Conservation (phyloP, 1,140 invertebrate genomes). For the Heliothis virescens region DNA sequence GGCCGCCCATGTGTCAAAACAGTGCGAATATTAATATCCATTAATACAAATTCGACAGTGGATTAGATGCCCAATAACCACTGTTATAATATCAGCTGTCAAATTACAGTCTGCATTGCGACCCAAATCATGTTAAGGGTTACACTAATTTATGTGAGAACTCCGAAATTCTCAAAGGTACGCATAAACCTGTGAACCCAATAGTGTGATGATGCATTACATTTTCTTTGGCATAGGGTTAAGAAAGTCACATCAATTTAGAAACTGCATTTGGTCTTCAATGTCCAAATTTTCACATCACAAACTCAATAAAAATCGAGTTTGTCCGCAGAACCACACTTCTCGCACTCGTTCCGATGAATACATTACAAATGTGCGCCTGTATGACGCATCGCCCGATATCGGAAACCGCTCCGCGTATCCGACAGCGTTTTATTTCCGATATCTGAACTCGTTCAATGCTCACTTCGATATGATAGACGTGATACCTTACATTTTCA, state of each 20-base stretch:
- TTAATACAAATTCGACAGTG: slow-evolving; percentile 22
- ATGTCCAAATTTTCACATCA: background rate
- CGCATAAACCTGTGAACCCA: too few relatives aligned
- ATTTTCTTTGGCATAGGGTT: too few relatives aligned
- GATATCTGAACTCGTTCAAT: slow-evolving; percentile 52
- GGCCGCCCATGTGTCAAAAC: background rate
- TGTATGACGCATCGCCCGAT: slow-evolving; percentile 49
- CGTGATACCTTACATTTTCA: slow-evolving; percentile 43
- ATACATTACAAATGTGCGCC: slow-evolving; percentile 50
- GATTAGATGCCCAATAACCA: slow-evolving; percentile 34
- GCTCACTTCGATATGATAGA: slow-evolving; percentile 53
- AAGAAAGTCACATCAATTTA: too few relatives aligned
- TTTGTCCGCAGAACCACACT: slow-evolving; percentile 28
- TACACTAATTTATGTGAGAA: slow-evolving; percentile 11
- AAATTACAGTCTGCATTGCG: slow-evolving; percentile 26
- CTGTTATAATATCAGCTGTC: slow-evolving; percentile 15
- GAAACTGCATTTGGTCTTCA: too few relatives aligned
- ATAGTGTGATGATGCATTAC: too few relatives aligned
- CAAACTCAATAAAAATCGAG: slow-evolving; percentile 41
- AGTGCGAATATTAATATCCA: slow-evolving; percentile 6
- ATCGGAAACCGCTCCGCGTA: slow-evolving; percentile 52
- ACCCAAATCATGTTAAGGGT: slow-evolving; percentile 31
- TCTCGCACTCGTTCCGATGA: slow-evolving; percentile 37
- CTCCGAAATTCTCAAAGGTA: background rate
- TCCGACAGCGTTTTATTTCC: slow-evolving; percentile 55